Conservation (phyloP, 2,888 invertebrate species). For the Amaurobius ferox region DNA sequence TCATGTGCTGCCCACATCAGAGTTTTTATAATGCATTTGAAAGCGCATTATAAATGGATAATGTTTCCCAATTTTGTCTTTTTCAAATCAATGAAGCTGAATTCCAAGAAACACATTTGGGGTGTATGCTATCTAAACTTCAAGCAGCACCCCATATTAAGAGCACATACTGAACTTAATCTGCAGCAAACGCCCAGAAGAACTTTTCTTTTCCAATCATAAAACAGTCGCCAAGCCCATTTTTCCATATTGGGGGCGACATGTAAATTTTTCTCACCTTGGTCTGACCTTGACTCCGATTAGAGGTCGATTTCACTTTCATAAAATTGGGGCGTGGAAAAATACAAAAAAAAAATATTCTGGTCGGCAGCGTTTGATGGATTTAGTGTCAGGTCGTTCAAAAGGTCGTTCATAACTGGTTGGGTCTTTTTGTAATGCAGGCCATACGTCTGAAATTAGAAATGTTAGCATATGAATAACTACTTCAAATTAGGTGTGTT, state of each 20-base stretch:
- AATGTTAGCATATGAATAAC: neutral
- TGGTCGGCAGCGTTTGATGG: neutral
- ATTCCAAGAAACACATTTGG: too few relatives aligned
- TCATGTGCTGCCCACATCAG: too few relatives aligned
- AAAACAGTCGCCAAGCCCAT: neutral
- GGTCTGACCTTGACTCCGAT: neutral
- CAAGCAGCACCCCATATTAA: neutral
- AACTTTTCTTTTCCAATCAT: neutral
- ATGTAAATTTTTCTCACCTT: neutral
- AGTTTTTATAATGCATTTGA: too few relatives aligned
- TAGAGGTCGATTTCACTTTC: constrained; percentile 11
- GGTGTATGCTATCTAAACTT: neutral
- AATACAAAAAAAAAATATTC: neutral
- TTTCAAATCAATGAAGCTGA: too few relatives aligned
- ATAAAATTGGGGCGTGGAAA: neutral
- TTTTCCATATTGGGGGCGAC: constrained; percentile 9
- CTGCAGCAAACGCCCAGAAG: neutral
- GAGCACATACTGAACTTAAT: too few relatives aligned
- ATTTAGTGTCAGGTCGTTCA: neutral
- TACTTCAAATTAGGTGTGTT: neutral
- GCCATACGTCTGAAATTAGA: neutral
- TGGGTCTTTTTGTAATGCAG: constrained; percentile 1
- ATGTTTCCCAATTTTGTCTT: too few relatives aligned
- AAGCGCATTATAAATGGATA: too few relatives aligned
- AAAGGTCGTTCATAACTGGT: neutral